phyloP scores from a whole-genome alignment of 2,797 vertebrate species.

The Sternarchorhynchus goeldii region DNA sequence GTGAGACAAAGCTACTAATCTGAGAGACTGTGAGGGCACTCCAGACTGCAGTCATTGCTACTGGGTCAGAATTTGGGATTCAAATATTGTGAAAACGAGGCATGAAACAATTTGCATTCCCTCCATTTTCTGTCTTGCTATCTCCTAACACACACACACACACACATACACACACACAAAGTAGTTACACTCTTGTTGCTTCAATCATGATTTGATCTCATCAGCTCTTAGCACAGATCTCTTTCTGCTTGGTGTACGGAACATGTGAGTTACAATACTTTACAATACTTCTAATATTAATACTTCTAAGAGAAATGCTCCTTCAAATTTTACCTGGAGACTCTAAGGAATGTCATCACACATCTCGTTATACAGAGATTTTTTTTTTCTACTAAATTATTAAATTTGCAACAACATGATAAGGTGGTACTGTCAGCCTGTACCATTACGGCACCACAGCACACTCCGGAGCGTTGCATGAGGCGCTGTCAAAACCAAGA shows the following conservation, averaged over 20 bases:
- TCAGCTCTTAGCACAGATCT: constrained; percentile 5
- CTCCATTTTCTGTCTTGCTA: constrained; percentile 30
- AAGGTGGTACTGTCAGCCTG: no score
- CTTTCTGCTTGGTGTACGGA: neutral
- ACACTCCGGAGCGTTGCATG: no score
- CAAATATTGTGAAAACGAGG: constrained; percentile 48
- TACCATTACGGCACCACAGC: no score
- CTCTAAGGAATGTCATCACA: no score
- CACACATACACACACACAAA: constrained; percentile 8
- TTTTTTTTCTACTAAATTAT: no score
- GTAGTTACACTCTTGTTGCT: constrained; percentile 18
- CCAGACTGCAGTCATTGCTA: constrained; percentile 19
- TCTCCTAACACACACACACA: constrained; percentile 13
- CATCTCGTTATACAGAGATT: no score
- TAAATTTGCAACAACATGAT: no score
- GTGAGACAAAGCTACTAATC: neutral
- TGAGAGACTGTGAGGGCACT: neutral
- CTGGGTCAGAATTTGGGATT: constrained; percentile 50
- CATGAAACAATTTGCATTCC: constrained; percentile 46
- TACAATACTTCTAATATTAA: neutral
- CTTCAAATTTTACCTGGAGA: neutral
- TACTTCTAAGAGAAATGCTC: neutral
- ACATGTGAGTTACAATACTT: neutral
- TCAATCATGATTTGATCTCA: constrained; percentile 8
- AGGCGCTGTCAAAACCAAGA: no score